Percentiles rank a stretch among this genome's conserved stretches.
Conservation (phyloP, 2,888 invertebrate genomes). For the Mayetiola destructor region DNA sequence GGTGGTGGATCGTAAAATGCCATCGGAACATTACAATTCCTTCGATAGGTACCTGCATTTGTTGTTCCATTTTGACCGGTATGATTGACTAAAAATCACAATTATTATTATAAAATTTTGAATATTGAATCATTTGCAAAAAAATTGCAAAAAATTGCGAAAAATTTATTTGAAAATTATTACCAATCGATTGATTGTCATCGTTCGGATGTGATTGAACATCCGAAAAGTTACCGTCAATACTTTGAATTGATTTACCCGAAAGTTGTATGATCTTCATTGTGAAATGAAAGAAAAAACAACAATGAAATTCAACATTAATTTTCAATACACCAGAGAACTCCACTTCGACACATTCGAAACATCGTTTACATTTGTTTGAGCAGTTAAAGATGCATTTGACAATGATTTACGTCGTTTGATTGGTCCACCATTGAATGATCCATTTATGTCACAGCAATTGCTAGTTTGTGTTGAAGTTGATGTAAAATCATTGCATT, state of each 20-base stretch:
- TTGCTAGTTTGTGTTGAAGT: slow-evolving; percentile 12
- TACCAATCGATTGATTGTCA: slow-evolving; percentile 8
- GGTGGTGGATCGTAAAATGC: slow-evolving; percentile 11
- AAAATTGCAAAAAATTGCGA: too few species aligned
- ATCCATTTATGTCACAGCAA: slow-evolving; percentile 18
- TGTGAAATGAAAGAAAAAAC: background rate
- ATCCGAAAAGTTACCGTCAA: slow-evolving; percentile 6
- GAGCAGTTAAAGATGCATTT: slow-evolving; percentile 13
- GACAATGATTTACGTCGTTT: slow-evolving; percentile 27
- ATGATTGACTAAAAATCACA: too few species aligned
- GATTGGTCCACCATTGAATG: slow-evolving; percentile 20
- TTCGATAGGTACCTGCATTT: too few species aligned
- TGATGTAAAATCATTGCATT: slow-evolving; percentile 8
- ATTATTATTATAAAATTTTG: too few species aligned
- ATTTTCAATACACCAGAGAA: too few species aligned
- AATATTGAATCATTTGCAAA: too few species aligned
- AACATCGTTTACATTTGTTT: background rate
- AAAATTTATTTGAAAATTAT: too few species aligned
- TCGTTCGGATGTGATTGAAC: slow-evolving; percentile 2
- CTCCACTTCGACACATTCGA: background rate
- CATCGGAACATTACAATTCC: slow-evolving; percentile 6
- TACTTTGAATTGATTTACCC: slow-evolving; percentile 3
- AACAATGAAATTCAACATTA: background rate
- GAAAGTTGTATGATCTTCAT: background rate
- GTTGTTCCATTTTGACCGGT: too few species aligned